phyloP scores from a whole-genome alignment of 2,888 invertebrate species.

The Eulithis prunata region DNA sequence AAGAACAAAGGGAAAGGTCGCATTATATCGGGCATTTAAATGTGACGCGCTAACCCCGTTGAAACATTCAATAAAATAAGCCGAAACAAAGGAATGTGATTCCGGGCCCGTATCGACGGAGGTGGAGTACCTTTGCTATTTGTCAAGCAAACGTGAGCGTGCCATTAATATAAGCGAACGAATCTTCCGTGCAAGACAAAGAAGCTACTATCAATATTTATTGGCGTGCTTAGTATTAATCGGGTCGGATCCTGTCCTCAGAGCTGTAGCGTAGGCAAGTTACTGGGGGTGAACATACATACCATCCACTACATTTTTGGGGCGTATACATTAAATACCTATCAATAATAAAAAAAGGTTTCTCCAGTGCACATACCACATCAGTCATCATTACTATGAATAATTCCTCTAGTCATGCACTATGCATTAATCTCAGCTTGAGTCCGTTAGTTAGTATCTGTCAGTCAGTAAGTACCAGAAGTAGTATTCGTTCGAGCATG shows the following conservation, averaged over 20 bases:
- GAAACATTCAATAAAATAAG: constrained; percentile 43
- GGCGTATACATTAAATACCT: no score
- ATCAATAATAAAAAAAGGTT: no score
- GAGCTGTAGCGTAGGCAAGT: constrained; percentile 18
- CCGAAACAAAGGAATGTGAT: constrained; percentile 46
- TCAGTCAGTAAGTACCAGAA: background rate
- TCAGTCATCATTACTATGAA: no score
- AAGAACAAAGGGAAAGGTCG: constrained; percentile 27
- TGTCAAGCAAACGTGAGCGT: constrained; percentile 75
- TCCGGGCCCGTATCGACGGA: constrained; percentile 40
- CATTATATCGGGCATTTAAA: constrained; percentile 35
- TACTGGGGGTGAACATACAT: background rate
- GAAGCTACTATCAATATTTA: constrained; percentile 81
- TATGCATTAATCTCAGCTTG: background rate
- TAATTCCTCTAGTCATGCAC: no score
- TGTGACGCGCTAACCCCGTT: constrained; percentile 40
- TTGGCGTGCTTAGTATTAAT: constrained; percentile 83
- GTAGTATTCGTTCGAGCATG: background rate
- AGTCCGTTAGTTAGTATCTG: background rate
- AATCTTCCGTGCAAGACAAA: constrained; percentile 80
- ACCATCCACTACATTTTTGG: background rate
- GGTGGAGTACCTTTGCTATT: constrained; percentile 58
- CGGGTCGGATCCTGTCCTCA: constrained; percentile 69
- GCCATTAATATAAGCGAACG: constrained; percentile 78
- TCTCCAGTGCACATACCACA: no score